phyloP scores from a whole-genome alignment of 64 coral and sea anemone genomes.

The Montipora cactus region DNA sequence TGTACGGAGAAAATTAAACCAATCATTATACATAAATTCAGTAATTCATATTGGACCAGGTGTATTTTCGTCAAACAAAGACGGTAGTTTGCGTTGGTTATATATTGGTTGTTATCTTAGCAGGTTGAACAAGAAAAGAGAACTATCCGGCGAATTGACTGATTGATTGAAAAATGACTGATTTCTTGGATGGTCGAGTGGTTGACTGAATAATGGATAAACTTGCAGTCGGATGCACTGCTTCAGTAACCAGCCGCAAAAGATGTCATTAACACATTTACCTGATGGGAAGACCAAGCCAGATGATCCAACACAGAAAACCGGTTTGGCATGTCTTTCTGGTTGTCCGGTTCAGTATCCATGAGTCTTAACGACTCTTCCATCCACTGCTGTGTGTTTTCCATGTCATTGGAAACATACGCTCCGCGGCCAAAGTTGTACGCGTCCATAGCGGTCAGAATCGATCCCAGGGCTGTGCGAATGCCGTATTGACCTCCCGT shows the following conservation, averaged over 20 bases:
- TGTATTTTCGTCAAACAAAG: too few species aligned
- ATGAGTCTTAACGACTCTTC: slow-evolving; percentile 72
- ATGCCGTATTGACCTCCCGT: slow-evolving; percentile 51
- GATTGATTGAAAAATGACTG: not conserved
- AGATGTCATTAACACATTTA: slow-evolving; percentile 1
- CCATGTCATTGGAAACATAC: slow-evolving; percentile 66
- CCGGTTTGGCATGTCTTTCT: slow-evolving; percentile 38
- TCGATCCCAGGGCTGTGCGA: not conserved
- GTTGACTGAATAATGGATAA: not conserved
- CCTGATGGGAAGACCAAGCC: slow-evolving; percentile 84
- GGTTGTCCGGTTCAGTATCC: slow-evolving; percentile 34
- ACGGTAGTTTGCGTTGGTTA: too few species aligned
- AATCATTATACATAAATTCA: not conserved
- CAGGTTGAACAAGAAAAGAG: too few species aligned
- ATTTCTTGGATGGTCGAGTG: not conserved
- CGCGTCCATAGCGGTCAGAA: slow-evolving; percentile 71
- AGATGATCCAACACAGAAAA: slow-evolving; percentile 79
- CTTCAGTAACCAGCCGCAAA: not conserved
- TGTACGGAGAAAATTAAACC: not conserved
- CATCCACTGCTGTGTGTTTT: slow-evolving; percentile 81
- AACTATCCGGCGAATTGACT: too few species aligned
- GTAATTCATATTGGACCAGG: too few species aligned
- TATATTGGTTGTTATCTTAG: too few species aligned
- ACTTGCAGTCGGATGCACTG: too few species aligned
- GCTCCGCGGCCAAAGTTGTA: slow-evolving; percentile 75